Conservation (phyloP, 2,888 invertebrate species). For the Acronicta aceris region DNA sequence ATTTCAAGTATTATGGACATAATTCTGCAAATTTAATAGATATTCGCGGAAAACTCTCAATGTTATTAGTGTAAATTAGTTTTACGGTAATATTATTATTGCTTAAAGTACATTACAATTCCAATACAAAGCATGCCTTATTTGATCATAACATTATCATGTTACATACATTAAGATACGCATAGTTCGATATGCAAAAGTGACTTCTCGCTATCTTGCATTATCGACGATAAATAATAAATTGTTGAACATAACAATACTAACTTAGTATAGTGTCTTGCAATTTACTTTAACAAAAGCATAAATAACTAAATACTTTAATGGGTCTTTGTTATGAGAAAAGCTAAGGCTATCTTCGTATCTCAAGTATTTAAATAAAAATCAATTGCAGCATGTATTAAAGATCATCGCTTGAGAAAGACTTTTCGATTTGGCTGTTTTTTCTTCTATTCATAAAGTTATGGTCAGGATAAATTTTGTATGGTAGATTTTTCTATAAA, state of each 20-base stretch:
- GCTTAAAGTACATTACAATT: constrained; percentile 28
- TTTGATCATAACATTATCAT: constrained; percentile 36
- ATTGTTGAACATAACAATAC: neutral
- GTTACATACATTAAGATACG: constrained; percentile 35
- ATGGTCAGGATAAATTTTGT: too few relatives aligned
- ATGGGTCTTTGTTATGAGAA: neutral
- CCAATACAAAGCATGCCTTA: constrained; percentile 31
- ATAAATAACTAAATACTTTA: neutral
- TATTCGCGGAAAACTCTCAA: constrained; percentile 28
- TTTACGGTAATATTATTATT: constrained; percentile 31
- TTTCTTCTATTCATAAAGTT: too few relatives aligned
- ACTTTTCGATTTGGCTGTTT: too few relatives aligned
- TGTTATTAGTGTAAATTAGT: constrained; percentile 35
- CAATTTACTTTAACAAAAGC: neutral
- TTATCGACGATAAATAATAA: constrained; percentile 5
- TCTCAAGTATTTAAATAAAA: too few relatives aligned
- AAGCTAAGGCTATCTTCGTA: too few relatives aligned
- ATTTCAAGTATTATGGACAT: constrained; percentile 6
- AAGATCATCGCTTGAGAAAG: too few relatives aligned
- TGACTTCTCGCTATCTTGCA: constrained; percentile 7
- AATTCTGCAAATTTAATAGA: constrained; percentile 20
- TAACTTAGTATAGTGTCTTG: neutral
- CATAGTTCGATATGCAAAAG: constrained; percentile 13
- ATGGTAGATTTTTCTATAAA: too few relatives aligned
- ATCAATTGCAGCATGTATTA: too few relatives aligned